Base-by-base conservation (phyloP, 2,888 invertebrate species). In the Patella depressa region DNA sequence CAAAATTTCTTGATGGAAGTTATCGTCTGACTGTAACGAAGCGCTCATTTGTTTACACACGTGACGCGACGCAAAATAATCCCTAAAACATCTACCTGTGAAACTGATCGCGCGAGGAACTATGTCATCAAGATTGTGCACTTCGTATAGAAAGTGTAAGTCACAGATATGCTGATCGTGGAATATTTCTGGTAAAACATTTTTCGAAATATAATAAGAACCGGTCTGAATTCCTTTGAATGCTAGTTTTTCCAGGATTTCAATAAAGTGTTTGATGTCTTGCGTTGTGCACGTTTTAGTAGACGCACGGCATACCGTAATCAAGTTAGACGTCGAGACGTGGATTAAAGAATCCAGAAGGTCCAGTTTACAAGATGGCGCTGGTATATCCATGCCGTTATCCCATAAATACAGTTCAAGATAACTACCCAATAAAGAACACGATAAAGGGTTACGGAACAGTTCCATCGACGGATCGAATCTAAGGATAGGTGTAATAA, bases 141-240 rank as follows among this genome's bases (percentile, higher is more conserved):
- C 79, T 53, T 83, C 83, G 24, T 82, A 82, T 0, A 83, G 76
- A 1, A 83, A 75, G 5, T 78, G 77, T 19, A 82, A 79, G 57
- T 83, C 83, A 45, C 83, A 83, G 3, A 83, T 73, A 57, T 83
- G 83, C 17, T 81, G 80, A 54, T 73, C 71, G 75, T 81, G 82
- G 19, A 82, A 78, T 34, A 78, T 76, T 14, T 78, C 71, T 2
- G 83, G 82, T 34, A 83, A 80, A 29, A 79, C 80, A 17, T 73
- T 73, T 72, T 81, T 82, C 19, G 77, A 79, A 74, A 83, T 81
- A 74, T 81, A 80, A 74, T 81, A 80, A 7, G 82, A 81, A 57
- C 80, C 79, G 17, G 76, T 80, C 73, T 82, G 81, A 53, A 83
- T 57, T 69, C 82, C 80, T 57, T 82, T 81, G 54, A 82, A 83